Evolutionary conservation across 2,797 vertebrate genomes (phyloP), one percentile per base, ranked within the genome.

Genomic region (Centropyge bicolor): DNA sequence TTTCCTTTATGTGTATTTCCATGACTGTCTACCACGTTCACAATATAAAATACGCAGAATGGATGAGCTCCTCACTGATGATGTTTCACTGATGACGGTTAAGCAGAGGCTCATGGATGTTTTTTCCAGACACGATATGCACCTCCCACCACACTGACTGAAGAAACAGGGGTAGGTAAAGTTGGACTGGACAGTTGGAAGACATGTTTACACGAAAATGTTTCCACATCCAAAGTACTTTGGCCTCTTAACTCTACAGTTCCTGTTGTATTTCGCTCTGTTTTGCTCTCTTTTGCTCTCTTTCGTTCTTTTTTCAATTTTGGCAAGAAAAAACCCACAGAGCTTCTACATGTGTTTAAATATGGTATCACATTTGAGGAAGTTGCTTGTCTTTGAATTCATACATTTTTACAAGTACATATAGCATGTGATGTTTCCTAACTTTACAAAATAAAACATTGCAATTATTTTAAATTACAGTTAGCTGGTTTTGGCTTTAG

Each of bases 401-500:
- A 70, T 66, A 54, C 0, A 35, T 77, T 74, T 84, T 72, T 77
- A 64, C 49, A 87, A 78, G 40, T 63, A 69, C 52, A 66, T 76
- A 80, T 41, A 84, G 9, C 1, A 52, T 81, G 7, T 72, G 63
- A 71, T 67, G 31, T 71, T 49, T 66, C 19, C 80, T 90, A 89
- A 74, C 1, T 6, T 80, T 75, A 60, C 60, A 86, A 83, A 87
- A 85, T n/a, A 74, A 75, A 83, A 64, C 19, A 66, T 57, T 77
- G 43, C 16, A 66, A 31, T 60, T 69, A 61, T 57, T 38, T 69
- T 41, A 22, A 27, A 13, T 79, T 69, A 73, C 49, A 85, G 35
- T 70, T 57, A 51, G 16, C 49, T 76, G 65, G 38, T 20, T 91
- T 89, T 88, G 75, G 69, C 78, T 83, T 87, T 74, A 78, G 7